Evolutionary conservation across 1,140 invertebrate species (phyloP), one percentile per base, ranked within the genome.

Genomic region (Paralvinella palmiformis): DNA sequence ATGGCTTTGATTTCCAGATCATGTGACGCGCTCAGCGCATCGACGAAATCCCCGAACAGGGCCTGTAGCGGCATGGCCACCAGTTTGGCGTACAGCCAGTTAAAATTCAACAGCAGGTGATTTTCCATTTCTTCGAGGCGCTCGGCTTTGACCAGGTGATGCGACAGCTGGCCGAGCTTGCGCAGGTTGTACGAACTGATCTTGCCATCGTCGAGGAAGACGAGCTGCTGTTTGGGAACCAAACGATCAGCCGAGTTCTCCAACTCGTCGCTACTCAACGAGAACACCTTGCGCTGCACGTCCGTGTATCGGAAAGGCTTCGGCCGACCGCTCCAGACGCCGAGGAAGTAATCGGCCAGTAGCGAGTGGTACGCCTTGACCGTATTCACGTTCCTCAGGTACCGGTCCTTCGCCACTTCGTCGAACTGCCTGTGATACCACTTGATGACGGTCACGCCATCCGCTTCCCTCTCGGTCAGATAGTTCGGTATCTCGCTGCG

Each of bases 401-500:
- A 58, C 32, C 56, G 33, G 7, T 58, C 22, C 13, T 27, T 13
- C 33, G 56, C 56, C 13, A 24, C 32, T 24, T 58, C 24, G 13
- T 13, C 6, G 22, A 76, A 69, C 20, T 67, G 62, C 13, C 45
- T 55, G 41, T 75, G 68, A 44, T 68, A 68, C 74, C 75, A 76
- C 29, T 53, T 58, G 27, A 71, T 59, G 3, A 75, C 68, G 33
- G 7, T 15, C 10, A 35, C 24, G 13, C 32, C 56, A 73, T 97
- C 94, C 0, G 93, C 92, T 76, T 97, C 93, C 53, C 92, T 80
- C 96, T 94, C 0, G 24, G 89, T 92, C 17, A 98, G 76, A 79
- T 96, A 98, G 75, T 95, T 94, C 0, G 92, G 91, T 31, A 98
- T 82, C 83, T 97, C 94, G 71, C 94, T 94, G 33, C 93, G 84